Conservation (phyloP, 2,888 invertebrate genomes). For the Euphydryas editha region DNA sequence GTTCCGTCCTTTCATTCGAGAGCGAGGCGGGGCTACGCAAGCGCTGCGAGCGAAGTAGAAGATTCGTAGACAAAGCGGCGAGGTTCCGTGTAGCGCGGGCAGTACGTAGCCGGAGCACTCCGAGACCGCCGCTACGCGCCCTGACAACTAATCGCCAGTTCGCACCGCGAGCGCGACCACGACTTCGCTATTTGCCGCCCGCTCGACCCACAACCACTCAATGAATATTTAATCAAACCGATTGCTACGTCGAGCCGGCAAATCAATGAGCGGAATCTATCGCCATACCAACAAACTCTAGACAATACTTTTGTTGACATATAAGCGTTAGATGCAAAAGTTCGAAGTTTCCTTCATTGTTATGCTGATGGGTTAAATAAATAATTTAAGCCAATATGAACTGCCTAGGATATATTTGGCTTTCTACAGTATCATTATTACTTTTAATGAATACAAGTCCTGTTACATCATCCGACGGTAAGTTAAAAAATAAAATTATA, state of each 20-base stretch:
- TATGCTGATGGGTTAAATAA: constrained; percentile 70
- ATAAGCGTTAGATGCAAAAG: constrained; percentile 63
- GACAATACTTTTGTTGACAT: constrained; percentile 63
- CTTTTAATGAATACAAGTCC: constrained; percentile 62
- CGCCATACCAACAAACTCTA: constrained; percentile 60
- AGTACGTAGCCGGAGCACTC: constrained; percentile 64
- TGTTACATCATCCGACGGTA: constrained; percentile 71
- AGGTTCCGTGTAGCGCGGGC: constrained; percentile 50
- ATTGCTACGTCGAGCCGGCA: constrained; percentile 62
- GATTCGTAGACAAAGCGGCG: constrained; percentile 56
- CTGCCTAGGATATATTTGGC: constrained; percentile 61
- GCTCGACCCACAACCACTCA: constrained; percentile 60
- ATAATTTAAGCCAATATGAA: constrained; percentile 63
- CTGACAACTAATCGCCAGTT: constrained; percentile 49
- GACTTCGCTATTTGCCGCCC: constrained; percentile 46
- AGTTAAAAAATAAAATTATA: constrained; percentile 49
- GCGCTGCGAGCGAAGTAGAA: constrained; percentile 67
- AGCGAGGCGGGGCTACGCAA: constrained; percentile 81
- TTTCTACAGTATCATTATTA: constrained; percentile 57
- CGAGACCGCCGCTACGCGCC: constrained; percentile 56
- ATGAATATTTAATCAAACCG: constrained; percentile 76
- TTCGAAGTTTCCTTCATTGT: constrained; percentile 53
- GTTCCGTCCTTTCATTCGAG: constrained; percentile 80
- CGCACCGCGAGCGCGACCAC: constrained; percentile 47
- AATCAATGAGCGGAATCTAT: constrained; percentile 71